Conservation (phyloP, 2,797 vertebrate genomes). For the Squalus acanthias region DNA sequence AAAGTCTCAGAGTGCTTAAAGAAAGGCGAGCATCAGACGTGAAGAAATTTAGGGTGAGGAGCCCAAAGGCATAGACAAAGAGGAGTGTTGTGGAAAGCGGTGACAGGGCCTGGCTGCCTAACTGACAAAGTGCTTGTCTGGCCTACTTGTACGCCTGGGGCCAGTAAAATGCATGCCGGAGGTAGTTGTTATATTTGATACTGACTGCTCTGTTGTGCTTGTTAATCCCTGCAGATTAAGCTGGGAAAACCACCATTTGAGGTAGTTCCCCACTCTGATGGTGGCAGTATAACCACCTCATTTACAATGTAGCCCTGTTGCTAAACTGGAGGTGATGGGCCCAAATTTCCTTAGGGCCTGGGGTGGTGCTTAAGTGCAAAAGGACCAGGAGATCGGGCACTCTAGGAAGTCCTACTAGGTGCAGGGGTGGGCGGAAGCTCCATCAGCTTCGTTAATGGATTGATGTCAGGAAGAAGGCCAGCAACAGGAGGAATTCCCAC, state of each 20-base stretch:
- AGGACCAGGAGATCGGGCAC: neutral
- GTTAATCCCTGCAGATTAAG: neutral
- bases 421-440: neutral
- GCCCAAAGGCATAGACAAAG: neutral
- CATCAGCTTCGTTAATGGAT: no score
- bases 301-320: neutral
- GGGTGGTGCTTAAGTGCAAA: no score
- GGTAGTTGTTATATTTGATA: neutral
- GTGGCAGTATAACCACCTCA: neutral
- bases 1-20: neutral
- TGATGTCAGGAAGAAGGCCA: neutral
- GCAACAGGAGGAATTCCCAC: neutral
- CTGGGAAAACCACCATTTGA: neutral
- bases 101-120: neutral
- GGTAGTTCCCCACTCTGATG: neutral
- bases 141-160: neutral
- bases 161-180: neutral
- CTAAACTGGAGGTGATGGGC: neutral
- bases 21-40: neutral
- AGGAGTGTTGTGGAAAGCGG: neutral
- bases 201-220: neutral
- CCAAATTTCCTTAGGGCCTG: no score
- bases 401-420: neutral
- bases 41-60: neutral
- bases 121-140: neutral